Evolutionary conservation across 37 sponge, comb jelly and placozoan species (phyloP).

Genomic region (Oscarella lobularis): DNA sequence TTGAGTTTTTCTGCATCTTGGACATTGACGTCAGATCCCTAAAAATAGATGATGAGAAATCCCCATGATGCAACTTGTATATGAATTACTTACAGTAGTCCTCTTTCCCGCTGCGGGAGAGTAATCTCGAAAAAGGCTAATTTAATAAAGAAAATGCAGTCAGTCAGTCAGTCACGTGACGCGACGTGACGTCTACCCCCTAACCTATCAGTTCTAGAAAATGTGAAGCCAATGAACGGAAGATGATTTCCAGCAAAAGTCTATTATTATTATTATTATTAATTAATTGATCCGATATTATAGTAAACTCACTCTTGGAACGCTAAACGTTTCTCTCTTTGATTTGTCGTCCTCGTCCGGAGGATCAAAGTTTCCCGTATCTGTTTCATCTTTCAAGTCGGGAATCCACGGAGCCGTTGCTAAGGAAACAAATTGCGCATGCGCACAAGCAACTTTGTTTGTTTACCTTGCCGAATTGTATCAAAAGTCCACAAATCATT

Average conservation of each 20-base stretch:
- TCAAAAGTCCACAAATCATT: conserved; percentile 70
- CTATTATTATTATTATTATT: conserved; percentile 15
- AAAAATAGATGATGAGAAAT: no score
- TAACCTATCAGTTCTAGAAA: conserved; percentile 34
- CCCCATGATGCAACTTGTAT: no score
- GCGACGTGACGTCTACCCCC: no score
- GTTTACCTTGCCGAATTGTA: conserved; percentile 40
- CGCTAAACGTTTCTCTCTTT: conserved; percentile 44
- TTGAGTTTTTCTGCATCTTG: no score
- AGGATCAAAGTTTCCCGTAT: conserved; percentile 84
- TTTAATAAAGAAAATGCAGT: no score
- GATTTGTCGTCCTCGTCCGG: conserved; percentile 55
- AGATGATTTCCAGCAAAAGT: conserved; percentile 89
- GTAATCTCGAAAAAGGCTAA: no score
- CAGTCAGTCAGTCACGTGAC: no score
- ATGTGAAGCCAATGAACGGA: conserved; percentile 95
- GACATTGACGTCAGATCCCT: no score
- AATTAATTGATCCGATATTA: neutral
- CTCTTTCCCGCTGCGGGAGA: no score
- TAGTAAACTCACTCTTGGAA: conserved; percentile 34
- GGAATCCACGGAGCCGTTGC: conserved; percentile 63
- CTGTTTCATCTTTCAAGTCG: conserved; percentile 67
- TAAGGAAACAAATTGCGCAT: neutral
- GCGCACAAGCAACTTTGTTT: neutral
- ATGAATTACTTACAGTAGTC: no score